These are phyloP conservation scores for Philopotamus ludificatus DNA, from an alignment of 1,140 invertebrate genomes.

Conservation along the genomic window DNA sequence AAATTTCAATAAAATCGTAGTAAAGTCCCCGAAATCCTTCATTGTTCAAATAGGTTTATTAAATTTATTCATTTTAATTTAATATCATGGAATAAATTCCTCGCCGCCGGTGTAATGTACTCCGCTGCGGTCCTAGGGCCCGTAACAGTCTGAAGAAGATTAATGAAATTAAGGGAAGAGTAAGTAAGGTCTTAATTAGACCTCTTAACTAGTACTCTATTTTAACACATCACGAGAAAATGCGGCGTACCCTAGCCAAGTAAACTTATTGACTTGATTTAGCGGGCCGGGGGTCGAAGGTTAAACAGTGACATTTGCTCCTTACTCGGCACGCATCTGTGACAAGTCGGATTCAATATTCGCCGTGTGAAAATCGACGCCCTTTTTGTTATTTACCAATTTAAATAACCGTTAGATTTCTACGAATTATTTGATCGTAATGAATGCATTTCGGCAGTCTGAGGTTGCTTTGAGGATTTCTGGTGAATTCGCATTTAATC, in stretches of 20 bases:
- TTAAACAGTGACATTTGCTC: not conserved
- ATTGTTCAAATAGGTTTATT: too few species aligned
- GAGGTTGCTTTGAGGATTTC: too few species aligned
- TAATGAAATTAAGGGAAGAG: not conserved
- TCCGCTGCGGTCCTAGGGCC: not conserved
- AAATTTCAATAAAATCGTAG: not conserved
- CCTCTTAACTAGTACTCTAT: not conserved
- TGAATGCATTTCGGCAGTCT: too few species aligned
- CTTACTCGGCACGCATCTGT: not conserved
- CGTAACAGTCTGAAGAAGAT: not conserved
- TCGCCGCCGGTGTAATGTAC: not conserved
- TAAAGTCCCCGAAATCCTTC: too few species aligned
- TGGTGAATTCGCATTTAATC: too few species aligned
- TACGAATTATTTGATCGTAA: too few species aligned
- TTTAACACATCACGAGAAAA: not conserved
- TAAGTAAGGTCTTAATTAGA: not conserved
- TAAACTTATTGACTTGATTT: not conserved
- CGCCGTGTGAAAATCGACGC: too few species aligned
- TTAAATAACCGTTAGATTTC: too few species aligned
- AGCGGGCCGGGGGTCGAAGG: not conserved
- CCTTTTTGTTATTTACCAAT: too few species aligned
- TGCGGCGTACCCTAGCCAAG: not conserved
- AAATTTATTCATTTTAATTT: too few species aligned
- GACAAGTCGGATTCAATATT: too few species aligned
- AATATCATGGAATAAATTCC: not conserved